Evolutionary conservation across 2,888 invertebrate species (phyloP), one percentile per base, ranked within the genome.

Genomic region (Cabera pusaria): DNA sequence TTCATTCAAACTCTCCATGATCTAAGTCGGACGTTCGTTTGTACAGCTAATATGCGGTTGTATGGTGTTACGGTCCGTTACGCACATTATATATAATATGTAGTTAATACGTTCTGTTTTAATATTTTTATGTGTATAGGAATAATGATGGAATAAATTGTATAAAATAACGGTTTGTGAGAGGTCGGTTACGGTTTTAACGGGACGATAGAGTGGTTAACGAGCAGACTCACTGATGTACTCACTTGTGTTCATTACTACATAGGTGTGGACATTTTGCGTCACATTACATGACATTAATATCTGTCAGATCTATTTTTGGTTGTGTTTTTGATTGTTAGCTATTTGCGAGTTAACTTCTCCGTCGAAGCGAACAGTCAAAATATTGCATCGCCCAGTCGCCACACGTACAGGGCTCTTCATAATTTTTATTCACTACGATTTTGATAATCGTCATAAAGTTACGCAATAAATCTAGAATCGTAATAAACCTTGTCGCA

Each of bases 111-210:
- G 64, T 78, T 78, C 62, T 64, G 75, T 81, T 82, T 76, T 70
- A 68, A 77, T 70, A 74, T 72, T 76, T 80, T 78, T 77, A 78
- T 72, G 78, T 76, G 73, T 78, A 74, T 78, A 81, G 74, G 57
- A 64, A 52, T 79, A 72, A 72, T 63, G 52, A 63, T 56, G 57
- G 59, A 60, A 65, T 53, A 46, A 40, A 46, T 22, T 68, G 67
- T 69, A 64, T 68, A 66, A 61, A 59, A 56, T 59, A 64, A 62
- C 62, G 60, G 64, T 68, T 64, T 64, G 71, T 71, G 64, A 61
- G 48, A 57, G 56, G 64, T 58, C 49, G 59, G 52, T 51, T 54
- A 59, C 45, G 60, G 53, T 50, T 44, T 56, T 52, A 55, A 51
- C 52, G 61, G 51, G 40, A 37, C 44, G 41, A 44, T 36, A 26